Conservation (phyloP, 2,888 invertebrate species). For the Formica aserva region DNA sequence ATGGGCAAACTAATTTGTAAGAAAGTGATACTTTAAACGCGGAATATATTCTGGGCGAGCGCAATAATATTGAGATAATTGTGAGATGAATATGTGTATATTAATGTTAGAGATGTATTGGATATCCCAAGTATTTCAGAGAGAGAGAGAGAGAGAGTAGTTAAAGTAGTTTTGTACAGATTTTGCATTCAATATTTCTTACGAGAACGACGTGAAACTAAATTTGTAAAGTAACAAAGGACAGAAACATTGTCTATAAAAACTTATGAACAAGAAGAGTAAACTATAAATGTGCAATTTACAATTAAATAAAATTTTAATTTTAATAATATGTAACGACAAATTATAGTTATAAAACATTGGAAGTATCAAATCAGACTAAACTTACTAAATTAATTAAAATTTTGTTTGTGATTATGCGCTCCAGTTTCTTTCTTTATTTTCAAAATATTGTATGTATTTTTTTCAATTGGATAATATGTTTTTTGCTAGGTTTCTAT, state of each 20-base stretch:
- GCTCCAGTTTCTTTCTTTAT: not conserved
- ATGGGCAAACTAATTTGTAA: slow-evolving; percentile 55
- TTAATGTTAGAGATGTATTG: slow-evolving; percentile 23
- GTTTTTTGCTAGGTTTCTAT: not conserved
- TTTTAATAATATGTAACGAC: not conserved
- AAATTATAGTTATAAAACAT: not conserved
- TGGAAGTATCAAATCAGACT: not conserved
- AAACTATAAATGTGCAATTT: slow-evolving; percentile 1
- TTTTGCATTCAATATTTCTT: not conserved
- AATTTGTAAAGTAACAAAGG: not conserved
- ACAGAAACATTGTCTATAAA: not conserved
- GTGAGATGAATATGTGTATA: not conserved
- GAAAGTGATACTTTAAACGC: slow-evolving; percentile 50
- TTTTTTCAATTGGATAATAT: not conserved
- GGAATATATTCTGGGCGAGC: slow-evolving; percentile 60
- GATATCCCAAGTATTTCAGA: slow-evolving; percentile 3
- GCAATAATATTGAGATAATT: slow-evolving; percentile 64
- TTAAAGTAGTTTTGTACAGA: not conserved
- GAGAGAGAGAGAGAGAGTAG: not conserved
- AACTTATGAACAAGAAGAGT: not conserved
- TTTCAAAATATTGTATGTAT: slow-evolving; percentile 22
- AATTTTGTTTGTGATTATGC: not conserved
- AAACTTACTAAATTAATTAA: slow-evolving; percentile 9
- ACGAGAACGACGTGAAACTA: not conserved
- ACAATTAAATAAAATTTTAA: not conserved